phyloP scores from a whole-genome alignment of 2,113 vertebrate genomes.

The Anoplopoma fimbria region DNA sequence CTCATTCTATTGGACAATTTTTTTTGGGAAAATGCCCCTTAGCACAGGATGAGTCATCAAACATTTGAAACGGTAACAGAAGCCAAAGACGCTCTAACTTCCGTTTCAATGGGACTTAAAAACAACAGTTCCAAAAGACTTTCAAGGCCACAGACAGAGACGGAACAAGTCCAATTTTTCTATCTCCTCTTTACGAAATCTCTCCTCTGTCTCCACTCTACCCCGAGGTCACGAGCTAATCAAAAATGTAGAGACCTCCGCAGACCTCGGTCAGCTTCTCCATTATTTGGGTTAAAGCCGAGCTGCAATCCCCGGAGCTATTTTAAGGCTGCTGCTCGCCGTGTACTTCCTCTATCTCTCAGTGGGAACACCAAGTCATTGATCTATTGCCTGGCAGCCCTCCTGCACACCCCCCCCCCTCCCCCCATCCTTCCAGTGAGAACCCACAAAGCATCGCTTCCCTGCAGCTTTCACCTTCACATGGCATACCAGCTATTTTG shows the following conservation, averaged over 20 bases:
- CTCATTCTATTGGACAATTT: background rate
- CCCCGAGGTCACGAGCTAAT: constrained; percentile 60
- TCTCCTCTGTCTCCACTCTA: constrained; percentile 44
- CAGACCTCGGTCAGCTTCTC: constrained; percentile 60
- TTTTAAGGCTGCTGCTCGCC: constrained; percentile 68
- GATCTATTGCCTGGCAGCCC: constrained; percentile 73
- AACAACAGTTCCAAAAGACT: constrained; percentile 26
- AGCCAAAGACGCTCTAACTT: background rate
- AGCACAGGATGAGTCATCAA: background rate
- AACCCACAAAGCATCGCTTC: constrained; percentile 50
- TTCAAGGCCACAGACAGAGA: constrained; percentile 23
- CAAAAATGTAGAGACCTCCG: constrained; percentile 69
- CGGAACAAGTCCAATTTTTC: constrained; percentile 24
- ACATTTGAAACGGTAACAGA: background rate
- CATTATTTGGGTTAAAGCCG: constrained; percentile 79
- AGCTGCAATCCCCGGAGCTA: constrained; percentile 66
- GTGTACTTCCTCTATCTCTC: constrained; percentile 70
- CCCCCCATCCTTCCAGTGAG: constrained; percentile 25
- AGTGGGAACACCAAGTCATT: constrained; percentile 72
- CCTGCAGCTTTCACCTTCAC: constrained; percentile 69
- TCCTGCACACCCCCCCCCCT: constrained; percentile 1
- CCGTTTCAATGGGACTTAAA: background rate
- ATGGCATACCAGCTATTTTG: constrained; percentile 29
- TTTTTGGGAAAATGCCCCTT: background rate
- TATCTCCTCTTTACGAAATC: constrained; percentile 37